Base-by-base conservation (phyloP, 2,113 vertebrate genomes). In the Microcebus lehilahytsara region DNA sequence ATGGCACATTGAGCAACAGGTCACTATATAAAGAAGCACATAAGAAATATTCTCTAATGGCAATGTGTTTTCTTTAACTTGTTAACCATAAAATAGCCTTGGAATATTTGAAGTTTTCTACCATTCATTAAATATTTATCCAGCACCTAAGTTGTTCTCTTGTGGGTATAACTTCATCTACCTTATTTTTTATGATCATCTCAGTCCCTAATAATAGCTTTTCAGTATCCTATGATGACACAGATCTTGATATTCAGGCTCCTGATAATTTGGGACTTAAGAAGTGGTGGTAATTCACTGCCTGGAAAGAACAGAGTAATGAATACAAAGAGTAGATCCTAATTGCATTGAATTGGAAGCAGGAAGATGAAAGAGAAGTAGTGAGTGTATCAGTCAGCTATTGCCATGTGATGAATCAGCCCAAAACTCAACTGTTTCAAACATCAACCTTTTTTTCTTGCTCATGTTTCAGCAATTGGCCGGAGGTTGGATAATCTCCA, bases 111-210 rank as follows among this genome's bases (percentile, higher is more conserved):
- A 22, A 80, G 30, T 30, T 95, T 97, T 89, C 60, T 62, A 32
- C 72, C 62, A 92, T 4, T 66, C 53, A 71, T 81, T 92, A 46
- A 91, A 42, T 85, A 89, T 86, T 92, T 62, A 30, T 53, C n/a
- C 78, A 9, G 11, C 23, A 74, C 51, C 11, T 91, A 85, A 20
- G 32, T 11, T 69, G 17, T 51, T 81, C 10, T 93, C 27, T 71
- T 84, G 34, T 85, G 81, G 7, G 2, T 90, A 0, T 77, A 51
- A 56, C 25, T 84, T 86, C 17, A 27, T 8, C 5, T 58, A 71
- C 53, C 19, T 87, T 91, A 90, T 67, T 94, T 97, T 97, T 89
- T 94, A 87, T 27, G 81, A 17, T 16, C 2, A 42, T 93, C 53
- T 69, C 34, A 1, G 13, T 80, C 20, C 34, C 53, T 93, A 95